Evolutionary conservation across 1,140 invertebrate genomes (phyloP).

Genomic region (Drosophila takahashii): DNA sequence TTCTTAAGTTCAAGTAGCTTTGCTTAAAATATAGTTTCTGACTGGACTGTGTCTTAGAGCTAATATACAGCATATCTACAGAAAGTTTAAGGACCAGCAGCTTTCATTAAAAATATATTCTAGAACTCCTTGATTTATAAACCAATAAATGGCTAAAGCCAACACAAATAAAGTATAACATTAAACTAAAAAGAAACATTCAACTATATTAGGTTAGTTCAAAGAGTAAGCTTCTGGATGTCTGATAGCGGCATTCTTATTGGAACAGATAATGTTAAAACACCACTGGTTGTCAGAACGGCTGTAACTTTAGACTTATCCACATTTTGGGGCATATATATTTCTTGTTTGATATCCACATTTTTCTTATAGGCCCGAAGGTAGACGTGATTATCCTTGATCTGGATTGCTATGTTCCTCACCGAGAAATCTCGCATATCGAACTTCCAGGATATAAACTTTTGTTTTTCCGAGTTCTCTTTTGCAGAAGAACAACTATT

Average conservation of each 20-base stretch:
- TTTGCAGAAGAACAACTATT: no score
- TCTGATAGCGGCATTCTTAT: not conserved
- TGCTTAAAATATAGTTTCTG: not conserved
- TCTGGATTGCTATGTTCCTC: conserved; percentile 16
- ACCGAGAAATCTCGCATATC: conserved; percentile 32
- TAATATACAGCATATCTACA: conserved; percentile 16
- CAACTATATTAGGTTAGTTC: no score
- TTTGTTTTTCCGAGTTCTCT: not conserved
- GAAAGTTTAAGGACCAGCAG: not conserved
- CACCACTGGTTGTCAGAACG: conserved; percentile 4
- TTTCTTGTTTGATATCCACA: conserved; percentile 8
- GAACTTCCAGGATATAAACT: conserved; percentile 26
- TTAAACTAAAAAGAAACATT: not conserved
- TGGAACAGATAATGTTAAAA: conserved; percentile 25
- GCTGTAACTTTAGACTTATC: conserved; percentile 16
- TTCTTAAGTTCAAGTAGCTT: not conserved
- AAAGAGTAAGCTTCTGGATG: not conserved
- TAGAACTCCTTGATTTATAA: not conserved
- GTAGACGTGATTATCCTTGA: conserved; percentile 3
- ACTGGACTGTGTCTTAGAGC: conserved; percentile 10
- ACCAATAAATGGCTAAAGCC: not conserved
- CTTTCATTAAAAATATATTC: not conserved
- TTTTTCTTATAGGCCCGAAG: conserved; percentile 12
- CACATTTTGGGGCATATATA: conserved; percentile 25
- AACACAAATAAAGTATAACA: not conserved